Evolutionary conservation across 2,797 vertebrate genomes (phyloP), one percentile per base, ranked within the genome.

Genomic region (Jordanella pulchra): DNA sequence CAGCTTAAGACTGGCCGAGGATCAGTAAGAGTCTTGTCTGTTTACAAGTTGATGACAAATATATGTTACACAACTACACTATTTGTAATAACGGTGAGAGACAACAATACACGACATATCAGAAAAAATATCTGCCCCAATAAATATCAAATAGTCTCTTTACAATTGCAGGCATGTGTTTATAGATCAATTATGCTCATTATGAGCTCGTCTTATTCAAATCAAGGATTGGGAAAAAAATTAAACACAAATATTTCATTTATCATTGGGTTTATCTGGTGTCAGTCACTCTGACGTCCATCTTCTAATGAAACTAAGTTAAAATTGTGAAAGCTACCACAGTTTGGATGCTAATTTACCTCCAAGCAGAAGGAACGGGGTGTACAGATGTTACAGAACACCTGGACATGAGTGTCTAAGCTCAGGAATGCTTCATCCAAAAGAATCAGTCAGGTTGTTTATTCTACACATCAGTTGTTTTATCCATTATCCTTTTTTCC

Each of bases 1-100:
- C 83, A 78, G 89, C 82, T 88, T 88, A 80, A 58, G 25, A 21
- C 13, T 13, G 63, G 45, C 48, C 3, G 30, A 71, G 65, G 53
- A 72, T 77, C 76, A 80, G 70, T 79, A 75, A 68, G 67, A 25
- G 9, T 55, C 7, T 47, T 61, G 18, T 32, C 3, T 47, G 44
- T 58, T 1, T 23, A 25, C 32, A 48, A 5, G 28, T 56, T 69
- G 35, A 1, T 65, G 21, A 61, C 32, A 0, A 21, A 53, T n/a
- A 61, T 10, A 64, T 47, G 64, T 50, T 11, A 39, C 4, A 14
- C 58, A 23, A 4, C 15, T 35, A 4, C 15, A 21, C 11, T 12
- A 6, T 7, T 7, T 9, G 48, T 50, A 50, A 23, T 23, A 23
- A 50, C 48, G 48, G 5, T 39, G 35, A 39, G 35, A 39, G 35